Evolutionary conservation across 2,113 vertebrate genomes (phyloP).

Genomic region (Sinocyclocheilus anshuiensis): DNA sequence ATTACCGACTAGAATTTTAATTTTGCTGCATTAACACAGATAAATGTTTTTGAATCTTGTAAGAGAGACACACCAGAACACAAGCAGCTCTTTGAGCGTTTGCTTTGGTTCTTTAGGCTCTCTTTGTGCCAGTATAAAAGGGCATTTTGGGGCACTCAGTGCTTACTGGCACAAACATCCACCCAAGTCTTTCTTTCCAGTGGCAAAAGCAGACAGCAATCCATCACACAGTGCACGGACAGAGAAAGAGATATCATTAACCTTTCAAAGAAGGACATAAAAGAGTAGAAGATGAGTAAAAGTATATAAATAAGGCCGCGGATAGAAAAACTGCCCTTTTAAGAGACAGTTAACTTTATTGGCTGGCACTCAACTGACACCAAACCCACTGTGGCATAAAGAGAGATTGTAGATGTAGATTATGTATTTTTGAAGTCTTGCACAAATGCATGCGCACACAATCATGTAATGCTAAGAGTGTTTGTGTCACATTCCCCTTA

Average conservation of each 20-base stretch:
- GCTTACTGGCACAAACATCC: constrained; percentile 51
- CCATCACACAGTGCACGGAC: neutral
- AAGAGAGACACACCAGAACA: constrained; percentile 17
- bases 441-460: neutral
- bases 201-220: constrained; percentile 25
- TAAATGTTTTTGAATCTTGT: constrained; percentile 12
- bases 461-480: neutral
- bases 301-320: neutral
- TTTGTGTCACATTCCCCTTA: constrained; percentile 16
- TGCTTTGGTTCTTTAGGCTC: constrained; percentile 41
- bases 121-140: constrained; percentile 48
- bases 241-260: constrained; percentile 42
- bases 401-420: neutral
- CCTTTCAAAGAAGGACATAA: constrained; percentile 50
- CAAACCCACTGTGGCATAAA: neutral
- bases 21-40: neutral
- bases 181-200: constrained; percentile 30
- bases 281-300: neutral
- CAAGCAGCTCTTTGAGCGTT: constrained; percentile 49
- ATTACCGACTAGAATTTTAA: neutral
- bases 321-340: neutral
- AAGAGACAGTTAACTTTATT: neutral
- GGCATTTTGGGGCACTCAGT: constrained; percentile 42
- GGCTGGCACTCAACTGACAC: neutral
- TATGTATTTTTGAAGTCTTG: neutral